Percentiles rank a stretch among this genome's conserved stretches.
Evolutionary conservation across 37 sponge, comb jelly and placozoan genomes (phyloP).

Genomic region (Cladorhizidae sp.): DNA sequence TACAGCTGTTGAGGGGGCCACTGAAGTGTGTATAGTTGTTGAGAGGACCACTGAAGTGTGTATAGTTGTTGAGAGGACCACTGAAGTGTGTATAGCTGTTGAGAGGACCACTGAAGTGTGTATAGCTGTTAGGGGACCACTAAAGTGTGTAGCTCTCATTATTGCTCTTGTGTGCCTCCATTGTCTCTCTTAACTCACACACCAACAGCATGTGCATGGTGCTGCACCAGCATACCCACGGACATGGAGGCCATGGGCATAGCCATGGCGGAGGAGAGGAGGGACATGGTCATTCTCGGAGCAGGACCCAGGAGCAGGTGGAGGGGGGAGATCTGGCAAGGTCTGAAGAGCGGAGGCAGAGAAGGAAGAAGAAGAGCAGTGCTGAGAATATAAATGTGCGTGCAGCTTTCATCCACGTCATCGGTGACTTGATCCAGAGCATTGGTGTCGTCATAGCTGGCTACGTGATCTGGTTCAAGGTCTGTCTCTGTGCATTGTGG

Average conservation of each 20-base stretch:
- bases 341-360: not conserved
- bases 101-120: too few relatives aligned
- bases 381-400: slow-evolving; percentile 88
- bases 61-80: too few relatives aligned
- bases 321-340: not conserved
- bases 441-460: slow-evolving; percentile 97
- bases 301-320: not conserved
- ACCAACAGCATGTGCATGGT: slow-evolving; percentile 67
- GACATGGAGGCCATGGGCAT: slow-evolving; percentile 59
- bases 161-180: too few relatives aligned
- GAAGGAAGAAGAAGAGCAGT: not conserved
- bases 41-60: too few relatives aligned
- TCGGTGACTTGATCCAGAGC: slow-evolving; percentile 96
- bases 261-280: slow-evolving; percentile 4
- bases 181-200: not conserved
- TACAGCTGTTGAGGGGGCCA: too few relatives aligned
- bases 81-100: too few relatives aligned
- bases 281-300: not conserved
- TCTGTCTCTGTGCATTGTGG: slow-evolving; percentile 16
- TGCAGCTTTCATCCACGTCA: slow-evolving; percentile 96
- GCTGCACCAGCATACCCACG: slow-evolving; percentile 78
- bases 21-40: too few relatives aligned
- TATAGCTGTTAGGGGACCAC: too few relatives aligned
- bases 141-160: too few relatives aligned
- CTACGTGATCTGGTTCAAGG: slow-evolving; percentile 92